These are phyloP conservation scores for Trichacis sp. DNA, from an alignment of 2,888 invertebrate genomes.

Conservation along the genomic window DNA sequence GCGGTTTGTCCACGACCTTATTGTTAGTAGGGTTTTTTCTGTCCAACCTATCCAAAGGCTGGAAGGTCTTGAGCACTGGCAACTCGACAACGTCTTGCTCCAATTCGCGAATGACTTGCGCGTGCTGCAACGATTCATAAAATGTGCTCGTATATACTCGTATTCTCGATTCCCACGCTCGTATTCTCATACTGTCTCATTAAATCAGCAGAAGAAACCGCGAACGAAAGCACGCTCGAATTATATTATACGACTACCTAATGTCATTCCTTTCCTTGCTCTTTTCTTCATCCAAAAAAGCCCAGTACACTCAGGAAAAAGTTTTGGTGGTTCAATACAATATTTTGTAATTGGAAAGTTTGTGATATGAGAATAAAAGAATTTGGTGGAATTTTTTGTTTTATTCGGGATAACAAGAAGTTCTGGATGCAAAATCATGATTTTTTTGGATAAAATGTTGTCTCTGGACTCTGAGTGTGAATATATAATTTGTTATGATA, in stretches of 20 bases:
- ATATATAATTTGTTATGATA: no score
- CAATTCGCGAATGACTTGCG: slow-evolving; percentile 64
- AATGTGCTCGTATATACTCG: no score
- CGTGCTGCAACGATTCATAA: slow-evolving; percentile 54
- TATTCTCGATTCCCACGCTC: slow-evolving; percentile 56
- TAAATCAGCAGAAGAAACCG: slow-evolving; percentile 44
- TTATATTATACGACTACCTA: slow-evolving; percentile 26
- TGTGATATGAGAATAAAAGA: no score
- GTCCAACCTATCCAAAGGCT: slow-evolving; percentile 65
- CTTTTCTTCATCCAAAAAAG: no score
- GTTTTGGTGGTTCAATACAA: no score
- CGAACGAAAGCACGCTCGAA: slow-evolving; percentile 39
- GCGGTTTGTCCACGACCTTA: slow-evolving; percentile 58
- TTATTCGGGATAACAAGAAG: not conserved
- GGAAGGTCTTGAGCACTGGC: slow-evolving; percentile 66
- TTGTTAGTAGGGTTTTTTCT: slow-evolving; percentile 51
- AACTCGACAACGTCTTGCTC: slow-evolving; percentile 62
- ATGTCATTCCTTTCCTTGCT: no score
- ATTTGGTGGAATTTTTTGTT: no score
- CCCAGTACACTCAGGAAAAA: no score
- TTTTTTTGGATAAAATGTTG: no score
- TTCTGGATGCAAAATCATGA: no score
- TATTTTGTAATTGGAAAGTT: no score
- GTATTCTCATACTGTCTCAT: slow-evolving; percentile 55
- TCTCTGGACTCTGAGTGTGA: no score